These are phyloP conservation scores for Cydia strobilella DNA, from an alignment of 1,140 invertebrate species.

Conservation along the genomic window DNA sequence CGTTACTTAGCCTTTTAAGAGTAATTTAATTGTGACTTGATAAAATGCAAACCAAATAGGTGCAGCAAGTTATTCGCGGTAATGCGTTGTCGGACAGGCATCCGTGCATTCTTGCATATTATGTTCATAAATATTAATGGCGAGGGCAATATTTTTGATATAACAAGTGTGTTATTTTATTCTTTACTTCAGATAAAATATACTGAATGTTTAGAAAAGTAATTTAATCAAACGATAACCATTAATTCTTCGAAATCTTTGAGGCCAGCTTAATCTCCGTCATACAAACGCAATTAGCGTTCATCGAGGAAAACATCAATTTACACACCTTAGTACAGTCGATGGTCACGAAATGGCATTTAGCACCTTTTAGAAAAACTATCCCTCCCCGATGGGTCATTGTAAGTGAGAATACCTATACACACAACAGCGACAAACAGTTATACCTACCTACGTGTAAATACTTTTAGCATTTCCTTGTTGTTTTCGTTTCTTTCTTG, in stretches of 20 bases:
- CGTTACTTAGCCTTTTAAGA: conserved; percentile 25
- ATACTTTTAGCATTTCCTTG: conserved; percentile 22
- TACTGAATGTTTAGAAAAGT: neutral
- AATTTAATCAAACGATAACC: neutral
- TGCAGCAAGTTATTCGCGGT: conserved; percentile 12
- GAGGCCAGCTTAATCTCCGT: neutral
- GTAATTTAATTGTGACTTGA: conserved; percentile 23
- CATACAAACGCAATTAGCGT: conserved; percentile 34
- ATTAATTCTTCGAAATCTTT: neutral
- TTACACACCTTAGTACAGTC: conserved; percentile 60
- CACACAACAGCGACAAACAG: conserved; percentile 16
- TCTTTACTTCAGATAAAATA: neutral
- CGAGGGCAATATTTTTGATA: conserved; percentile 17
- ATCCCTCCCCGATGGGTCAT: conserved; percentile 37
- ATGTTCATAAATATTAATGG: conserved; percentile 23
- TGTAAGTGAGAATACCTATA: conserved; percentile 19
- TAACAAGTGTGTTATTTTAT: neutral
- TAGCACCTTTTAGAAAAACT: conserved; percentile 61
- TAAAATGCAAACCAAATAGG: conserved; percentile 30
- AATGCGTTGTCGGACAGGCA: conserved; percentile 4
- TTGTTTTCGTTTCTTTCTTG: neutral
- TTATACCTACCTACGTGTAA: conserved; percentile 1
- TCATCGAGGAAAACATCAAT: conserved; percentile 61
- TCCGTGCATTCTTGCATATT: neutral
- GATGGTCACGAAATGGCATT: conserved; percentile 65